Evolutionary conservation across 2,113 vertebrate genomes (phyloP), one percentile per base, ranked within the genome.

Genomic region (Taurulus bubalis): DNA sequence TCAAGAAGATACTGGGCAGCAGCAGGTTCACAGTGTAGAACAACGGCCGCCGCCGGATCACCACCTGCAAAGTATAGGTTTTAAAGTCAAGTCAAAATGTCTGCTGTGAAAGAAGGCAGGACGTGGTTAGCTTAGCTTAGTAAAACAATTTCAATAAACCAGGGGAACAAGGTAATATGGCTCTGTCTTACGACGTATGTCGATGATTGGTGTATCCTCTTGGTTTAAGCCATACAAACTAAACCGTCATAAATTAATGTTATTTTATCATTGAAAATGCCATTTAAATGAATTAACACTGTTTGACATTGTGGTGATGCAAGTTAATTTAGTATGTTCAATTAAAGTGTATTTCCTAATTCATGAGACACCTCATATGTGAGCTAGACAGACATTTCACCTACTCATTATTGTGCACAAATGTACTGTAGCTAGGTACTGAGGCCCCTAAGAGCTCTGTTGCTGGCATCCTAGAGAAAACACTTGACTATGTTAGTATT

Each of bases 1-100:
- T 99, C 81, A 99, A 88, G 86, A 99, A 99, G 84, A 99, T 96
- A 53, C 98, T 99, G 88, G 98, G 98, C 63, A 99, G 94, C 71
- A 99, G 93, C 58, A 99, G 94, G 89, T 94, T 98, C 69, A 99
- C 97, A 0, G 95, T 96, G 80, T 99, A 99, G 94, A 99, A 99
- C 7, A 99, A 90, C 1, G 98, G 98, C 6, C 98, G 94, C 55
- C 98, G 96, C 20, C 98, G 95, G 86, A 99, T 99, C 89, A 99
- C 97, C 38, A 99, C 96, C 98, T 99, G 86, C 71, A 62, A 74
- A 42, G 62, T 12, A 0, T 0, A 51, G 58, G 64, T 59, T 62
- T 58, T 4, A 10, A 20, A 24, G 3, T 40, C 16, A 32, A n/a
- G 8, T 24, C 7, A 24, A 12, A 49, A 38, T 2, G 62, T 40